Evolutionary conservation across 1,140 invertebrate genomes (phyloP).

Genomic region (Bombus breviceps): DNA sequence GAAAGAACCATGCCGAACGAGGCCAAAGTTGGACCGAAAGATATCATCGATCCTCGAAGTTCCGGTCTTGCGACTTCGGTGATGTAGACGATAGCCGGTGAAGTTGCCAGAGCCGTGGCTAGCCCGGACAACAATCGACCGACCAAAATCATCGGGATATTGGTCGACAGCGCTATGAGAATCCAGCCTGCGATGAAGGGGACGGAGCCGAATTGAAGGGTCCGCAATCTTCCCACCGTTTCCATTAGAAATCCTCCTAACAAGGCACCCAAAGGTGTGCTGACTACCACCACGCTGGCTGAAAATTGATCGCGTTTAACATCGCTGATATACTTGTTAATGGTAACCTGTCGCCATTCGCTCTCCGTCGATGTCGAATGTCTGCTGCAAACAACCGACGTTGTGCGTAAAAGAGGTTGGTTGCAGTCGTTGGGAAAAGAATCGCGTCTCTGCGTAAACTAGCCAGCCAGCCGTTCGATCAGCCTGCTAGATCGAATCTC

Average conservation of each 20-base stretch:
- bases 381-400: no score
- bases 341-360: no score
- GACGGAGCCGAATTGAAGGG: constrained; percentile 85
- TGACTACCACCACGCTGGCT: constrained; percentile 84
- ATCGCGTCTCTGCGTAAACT: no score
- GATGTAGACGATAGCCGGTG: constrained; percentile 86
- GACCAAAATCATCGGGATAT: constrained; percentile 82
- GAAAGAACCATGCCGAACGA: constrained; percentile 84
- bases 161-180: constrained; percentile 83
- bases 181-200: constrained; percentile 86
- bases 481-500: neutral
- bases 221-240: constrained; percentile 85
- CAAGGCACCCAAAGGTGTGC: constrained; percentile 83
- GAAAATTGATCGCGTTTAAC: constrained; percentile 47
- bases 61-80: constrained; percentile 85
- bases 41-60: constrained; percentile 84
- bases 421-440: no score
- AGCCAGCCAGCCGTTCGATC: no score
- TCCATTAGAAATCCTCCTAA: constrained; percentile 85
- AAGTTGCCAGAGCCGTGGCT: constrained; percentile 83
- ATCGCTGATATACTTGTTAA: neutral
- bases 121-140: constrained; percentile 87
- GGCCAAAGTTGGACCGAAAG: constrained; percentile 82
- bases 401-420: no score
- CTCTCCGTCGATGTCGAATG: no score